These are phyloP conservation scores for Phenganax marumi DNA, from an alignment of 92 coral and sea anemone species.

Conservation along the genomic window DNA sequence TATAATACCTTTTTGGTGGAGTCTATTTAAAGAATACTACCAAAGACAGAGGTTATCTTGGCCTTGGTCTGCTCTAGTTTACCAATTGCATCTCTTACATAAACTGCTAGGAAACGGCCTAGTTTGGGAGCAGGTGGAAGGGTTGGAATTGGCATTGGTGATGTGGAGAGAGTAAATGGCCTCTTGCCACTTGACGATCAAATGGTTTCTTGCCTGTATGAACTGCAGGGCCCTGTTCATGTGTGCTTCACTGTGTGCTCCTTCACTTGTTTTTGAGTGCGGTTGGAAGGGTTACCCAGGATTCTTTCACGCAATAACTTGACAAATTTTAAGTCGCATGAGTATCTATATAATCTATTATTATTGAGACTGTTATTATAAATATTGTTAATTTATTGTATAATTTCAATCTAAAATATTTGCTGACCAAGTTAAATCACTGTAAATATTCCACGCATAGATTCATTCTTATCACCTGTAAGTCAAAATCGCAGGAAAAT, in stretches of 20 bases:
- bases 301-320: background rate
- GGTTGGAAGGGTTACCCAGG: slow-evolving; percentile 19
- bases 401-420: too few relatives aligned
- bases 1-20: slow-evolving; percentile 12
- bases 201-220: slow-evolving; percentile 12
- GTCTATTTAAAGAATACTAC: slow-evolving; percentile 1
- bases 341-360: background rate
- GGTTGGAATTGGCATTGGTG: background rate
- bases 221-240: background rate
- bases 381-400: too few relatives aligned
- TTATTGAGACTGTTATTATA: too few relatives aligned
- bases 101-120: slow-evolving; percentile 9
- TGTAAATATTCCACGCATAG: too few relatives aligned
- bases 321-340: slow-evolving; percentile 13
- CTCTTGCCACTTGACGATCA: background rate
- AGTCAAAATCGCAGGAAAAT: too few relatives aligned
- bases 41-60: slow-evolving; percentile 7
- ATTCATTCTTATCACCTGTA: too few relatives aligned
- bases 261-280: background rate
- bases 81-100: background rate
- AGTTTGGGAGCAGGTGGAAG: background rate
- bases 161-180: background rate
- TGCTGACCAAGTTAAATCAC: too few relatives aligned
- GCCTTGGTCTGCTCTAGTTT: slow-evolving; percentile 3
- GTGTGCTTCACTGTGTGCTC: slow-evolving; percentile 22